phyloP scores from a whole-genome alignment of 2,113 vertebrate genomes.

The Alligator sinensis region DNA sequence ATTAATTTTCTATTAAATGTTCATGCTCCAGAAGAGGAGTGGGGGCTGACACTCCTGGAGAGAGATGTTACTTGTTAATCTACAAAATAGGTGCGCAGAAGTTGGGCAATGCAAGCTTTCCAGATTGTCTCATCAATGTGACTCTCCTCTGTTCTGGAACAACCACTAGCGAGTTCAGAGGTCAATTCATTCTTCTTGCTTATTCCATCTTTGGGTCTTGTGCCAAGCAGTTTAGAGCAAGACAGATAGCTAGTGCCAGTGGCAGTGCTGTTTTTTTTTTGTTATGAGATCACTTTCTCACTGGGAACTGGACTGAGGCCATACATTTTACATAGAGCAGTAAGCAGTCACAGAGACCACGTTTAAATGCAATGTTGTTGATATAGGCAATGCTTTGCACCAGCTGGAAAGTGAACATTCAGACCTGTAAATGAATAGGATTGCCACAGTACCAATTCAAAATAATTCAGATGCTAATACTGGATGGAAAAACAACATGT shows the following conservation, averaged over 20 bases:
- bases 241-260: fast-evolving
- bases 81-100: not conserved
- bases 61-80: not conserved
- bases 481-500: not conserved
- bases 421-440: not conserved
- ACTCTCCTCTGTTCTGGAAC: not conserved
- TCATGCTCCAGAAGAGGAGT: fast-evolving
- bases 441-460: not conserved
- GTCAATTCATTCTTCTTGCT: not conserved
- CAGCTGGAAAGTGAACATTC: not conserved
- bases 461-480: too few species aligned
- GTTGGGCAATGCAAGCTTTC: not conserved
- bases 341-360: not conserved
- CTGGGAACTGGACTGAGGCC: fast-evolving
- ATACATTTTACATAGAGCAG: fast-evolving
- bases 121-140: fast-evolving
- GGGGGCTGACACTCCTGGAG: not conserved
- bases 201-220: not conserved
- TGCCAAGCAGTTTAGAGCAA: fast-evolving
- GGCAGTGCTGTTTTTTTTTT: not conserved
- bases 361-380: not conserved
- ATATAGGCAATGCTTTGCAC: not conserved
- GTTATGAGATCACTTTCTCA: fast-evolving
- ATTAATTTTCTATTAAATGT: not conserved
- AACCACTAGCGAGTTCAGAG: not conserved